A percentile compares a stretch with the other conserved stretches of the same genome.
Evolutionary conservation across 2,797 vertebrate genomes (phyloP).

Genomic region (Mergus octosetaceus): DNA sequence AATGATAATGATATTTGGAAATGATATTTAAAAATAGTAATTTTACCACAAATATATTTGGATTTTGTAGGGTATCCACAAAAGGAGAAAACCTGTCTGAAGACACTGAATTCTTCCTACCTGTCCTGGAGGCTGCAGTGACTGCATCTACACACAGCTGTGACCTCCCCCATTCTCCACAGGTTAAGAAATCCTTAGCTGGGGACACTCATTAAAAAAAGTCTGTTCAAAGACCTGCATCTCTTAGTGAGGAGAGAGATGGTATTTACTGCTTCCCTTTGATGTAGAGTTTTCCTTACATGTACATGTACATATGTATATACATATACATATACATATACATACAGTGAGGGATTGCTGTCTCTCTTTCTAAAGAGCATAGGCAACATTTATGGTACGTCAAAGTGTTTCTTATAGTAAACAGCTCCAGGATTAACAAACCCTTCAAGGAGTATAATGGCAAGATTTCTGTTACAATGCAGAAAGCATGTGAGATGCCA

Average conservation of each 20-base stretch:
- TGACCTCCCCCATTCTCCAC: neutral
- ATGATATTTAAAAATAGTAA: neutral
- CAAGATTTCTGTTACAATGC: neutral
- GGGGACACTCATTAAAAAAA: neutral
- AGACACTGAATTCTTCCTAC: neutral
- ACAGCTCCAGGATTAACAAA: neutral
- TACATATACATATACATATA: neutral
- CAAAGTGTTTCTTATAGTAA: neutral
- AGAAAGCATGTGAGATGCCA: neutral
- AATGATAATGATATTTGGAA: too few species aligned
- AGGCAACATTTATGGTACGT: neutral
- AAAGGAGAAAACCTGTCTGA: fast-evolving
- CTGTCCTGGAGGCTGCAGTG: neutral
- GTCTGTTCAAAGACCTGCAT: neutral
- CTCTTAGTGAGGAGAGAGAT: neutral
- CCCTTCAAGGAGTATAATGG: neutral
- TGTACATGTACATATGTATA: neutral
- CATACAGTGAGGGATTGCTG: neutral
- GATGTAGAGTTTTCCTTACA: neutral
- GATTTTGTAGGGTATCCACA: neutral
- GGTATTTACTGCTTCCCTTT: neutral
- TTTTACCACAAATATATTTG: neutral
- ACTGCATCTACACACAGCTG: neutral
- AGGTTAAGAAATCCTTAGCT: neutral
- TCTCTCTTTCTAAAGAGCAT: neutral